phyloP scores from a whole-genome alignment of 2,797 vertebrate genomes.

The Semaprochilodus insignis region DNA sequence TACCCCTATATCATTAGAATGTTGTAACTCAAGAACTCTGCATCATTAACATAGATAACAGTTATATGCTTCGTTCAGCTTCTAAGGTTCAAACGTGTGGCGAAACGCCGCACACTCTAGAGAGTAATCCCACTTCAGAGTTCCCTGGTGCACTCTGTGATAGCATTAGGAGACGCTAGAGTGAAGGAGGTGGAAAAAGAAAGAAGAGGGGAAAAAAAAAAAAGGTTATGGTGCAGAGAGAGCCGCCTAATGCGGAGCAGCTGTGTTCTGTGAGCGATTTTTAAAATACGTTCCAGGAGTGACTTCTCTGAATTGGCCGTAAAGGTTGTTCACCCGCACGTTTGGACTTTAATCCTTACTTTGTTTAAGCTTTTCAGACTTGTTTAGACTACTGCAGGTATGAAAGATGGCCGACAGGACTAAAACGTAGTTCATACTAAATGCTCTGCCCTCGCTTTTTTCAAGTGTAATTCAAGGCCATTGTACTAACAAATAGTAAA shows the following conservation, averaged over 20 bases:
- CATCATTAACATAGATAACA: constrained; percentile 23
- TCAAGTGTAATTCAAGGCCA: constrained; percentile 8
- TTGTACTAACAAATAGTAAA: constrained; percentile 12
- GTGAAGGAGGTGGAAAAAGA: constrained; percentile 36
- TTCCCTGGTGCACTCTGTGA: constrained; percentile 24
- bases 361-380: constrained; percentile 52
- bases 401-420: constrained; percentile 30
- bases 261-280: constrained; percentile 56
- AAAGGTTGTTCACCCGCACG: constrained; percentile 48
- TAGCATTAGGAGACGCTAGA: constrained; percentile 9
- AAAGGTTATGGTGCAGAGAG: constrained; percentile 39
- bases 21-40: not conserved
- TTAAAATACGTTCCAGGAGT: constrained; percentile 48
- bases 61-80: constrained; percentile 1
- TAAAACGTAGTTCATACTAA: not conserved
- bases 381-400: constrained; percentile 54
- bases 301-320: constrained; percentile 32
- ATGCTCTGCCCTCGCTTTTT: not conserved
- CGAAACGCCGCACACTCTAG: constrained; percentile 34
- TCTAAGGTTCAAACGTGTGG: constrained; percentile 31
- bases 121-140: constrained; percentile 18
- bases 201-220: constrained; percentile 40
- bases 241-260: constrained; percentile 51
- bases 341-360: constrained; percentile 42
- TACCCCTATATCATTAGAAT: not conserved